Conservation (phyloP, 1,140 invertebrate species). For the Drosophila serrata region DNA sequence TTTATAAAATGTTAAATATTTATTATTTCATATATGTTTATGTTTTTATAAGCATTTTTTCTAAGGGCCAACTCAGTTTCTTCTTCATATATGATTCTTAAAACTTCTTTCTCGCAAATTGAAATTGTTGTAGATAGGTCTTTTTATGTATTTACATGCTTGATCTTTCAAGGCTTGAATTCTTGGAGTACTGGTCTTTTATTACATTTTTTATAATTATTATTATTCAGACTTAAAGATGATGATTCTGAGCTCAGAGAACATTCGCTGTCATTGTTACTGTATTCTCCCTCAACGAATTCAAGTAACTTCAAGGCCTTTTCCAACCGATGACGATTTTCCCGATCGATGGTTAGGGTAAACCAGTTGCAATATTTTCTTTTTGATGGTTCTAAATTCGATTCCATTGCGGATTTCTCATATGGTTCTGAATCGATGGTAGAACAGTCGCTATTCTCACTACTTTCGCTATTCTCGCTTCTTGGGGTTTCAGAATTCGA, state of each 20-base stretch:
- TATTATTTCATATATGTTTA: too few species aligned
- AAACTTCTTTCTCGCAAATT: neutral
- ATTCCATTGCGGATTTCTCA: neutral
- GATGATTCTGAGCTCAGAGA: neutral
- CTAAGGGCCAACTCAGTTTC: too few species aligned
- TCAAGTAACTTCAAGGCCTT: constrained; percentile 9
- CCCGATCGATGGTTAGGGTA: neutral
- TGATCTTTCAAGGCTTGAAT: neutral
- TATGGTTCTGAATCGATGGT: too few species aligned
- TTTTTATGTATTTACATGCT: too few species aligned
- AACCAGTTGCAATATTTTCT: neutral
- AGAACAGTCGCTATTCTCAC: too few species aligned
- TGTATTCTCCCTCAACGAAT: neutral
- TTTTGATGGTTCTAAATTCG: too few species aligned
- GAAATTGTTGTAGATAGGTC: neutral
- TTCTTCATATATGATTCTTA: neutral
- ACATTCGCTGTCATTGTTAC: neutral
- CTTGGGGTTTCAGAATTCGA: neutral
- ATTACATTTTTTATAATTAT: neutral
- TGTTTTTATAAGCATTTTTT: too few species aligned
- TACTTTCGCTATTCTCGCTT: neutral
- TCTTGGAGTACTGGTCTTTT: neutral
- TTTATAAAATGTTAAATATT: too few species aligned
- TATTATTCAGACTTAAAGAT: too few species aligned
- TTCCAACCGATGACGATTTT: constrained; percentile 2